Conservation (phyloP, 2,797 vertebrate species). For the Acestrorhynchus altus region DNA sequence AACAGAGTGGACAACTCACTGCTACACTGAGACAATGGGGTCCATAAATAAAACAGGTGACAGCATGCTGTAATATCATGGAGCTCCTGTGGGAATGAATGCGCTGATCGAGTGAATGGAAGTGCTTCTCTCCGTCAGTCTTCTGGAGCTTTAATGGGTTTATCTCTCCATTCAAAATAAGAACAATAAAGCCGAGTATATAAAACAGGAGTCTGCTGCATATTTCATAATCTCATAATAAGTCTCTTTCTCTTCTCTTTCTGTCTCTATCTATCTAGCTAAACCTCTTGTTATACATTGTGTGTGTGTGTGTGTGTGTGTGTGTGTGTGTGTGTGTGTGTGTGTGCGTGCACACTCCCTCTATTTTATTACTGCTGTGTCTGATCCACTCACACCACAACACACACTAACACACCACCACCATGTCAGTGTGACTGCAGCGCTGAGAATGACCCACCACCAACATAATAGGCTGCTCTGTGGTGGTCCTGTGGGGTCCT, state of each 20-base stretch:
- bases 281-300: background rate
- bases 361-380: background rate
- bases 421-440: no score
- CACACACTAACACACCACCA: no score
- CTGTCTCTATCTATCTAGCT: background rate
- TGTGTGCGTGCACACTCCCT: no score
- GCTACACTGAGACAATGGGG: background rate
- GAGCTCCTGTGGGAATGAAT: background rate
- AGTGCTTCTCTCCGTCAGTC: background rate
- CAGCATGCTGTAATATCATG: background rate
- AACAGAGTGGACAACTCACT: conserved; percentile 22
- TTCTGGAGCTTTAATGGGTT: background rate
- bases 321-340: no score
- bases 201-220: background rate
- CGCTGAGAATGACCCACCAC: no score
- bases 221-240: conserved; percentile 2
- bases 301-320: no score
- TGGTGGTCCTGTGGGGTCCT: no score
- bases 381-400: no score
- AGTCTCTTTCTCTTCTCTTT: background rate
- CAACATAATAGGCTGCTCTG: no score
- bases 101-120: conserved; percentile 5
- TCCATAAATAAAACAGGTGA: conserved; percentile 4
- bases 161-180: background rate
- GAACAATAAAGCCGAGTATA: background rate